These are phyloP conservation scores for Oophaga sylvatica DNA, from an alignment of 2,797 vertebrate genomes.

Conservation along the genomic window DNA sequence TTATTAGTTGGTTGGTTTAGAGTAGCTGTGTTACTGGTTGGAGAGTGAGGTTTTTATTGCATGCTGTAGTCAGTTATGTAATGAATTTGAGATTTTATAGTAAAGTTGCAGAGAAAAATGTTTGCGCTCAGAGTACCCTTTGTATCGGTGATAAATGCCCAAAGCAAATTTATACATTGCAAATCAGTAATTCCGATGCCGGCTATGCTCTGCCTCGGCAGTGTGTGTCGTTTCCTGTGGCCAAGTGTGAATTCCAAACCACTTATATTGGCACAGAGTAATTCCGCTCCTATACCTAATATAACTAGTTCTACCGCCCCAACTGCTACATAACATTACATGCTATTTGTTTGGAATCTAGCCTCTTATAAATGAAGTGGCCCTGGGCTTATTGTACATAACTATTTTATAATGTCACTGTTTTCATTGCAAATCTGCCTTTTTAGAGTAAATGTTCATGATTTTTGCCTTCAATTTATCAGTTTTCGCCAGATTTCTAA, in stretches of 20 bases:
- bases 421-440: too few relatives aligned
- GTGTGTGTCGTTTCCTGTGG: not conserved
- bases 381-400: too few relatives aligned
- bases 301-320: not conserved
- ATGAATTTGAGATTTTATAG: not conserved
- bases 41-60: not conserved
- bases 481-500: too few relatives aligned
- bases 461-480: too few relatives aligned
- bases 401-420: too few relatives aligned
- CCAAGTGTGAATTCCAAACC: not conserved
- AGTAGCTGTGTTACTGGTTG: not conserved
- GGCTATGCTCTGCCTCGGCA: too few relatives aligned
- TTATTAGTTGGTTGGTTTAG: not conserved
- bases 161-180: not conserved
- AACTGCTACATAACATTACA: not conserved
- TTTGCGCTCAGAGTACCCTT: not conserved
- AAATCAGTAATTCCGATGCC: not conserved
- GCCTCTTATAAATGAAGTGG: not conserved
- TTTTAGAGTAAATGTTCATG: too few relatives aligned
- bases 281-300: not conserved
- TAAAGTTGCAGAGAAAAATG: not conserved
- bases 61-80: not conserved
- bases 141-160: not conserved
- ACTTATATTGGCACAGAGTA: not conserved
- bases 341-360: not conserved